A percentile compares a stretch with the other conserved stretches of the same genome.
Evolutionary conservation across 1,140 invertebrate genomes (phyloP).

Genomic region (Micrasema longulum): DNA sequence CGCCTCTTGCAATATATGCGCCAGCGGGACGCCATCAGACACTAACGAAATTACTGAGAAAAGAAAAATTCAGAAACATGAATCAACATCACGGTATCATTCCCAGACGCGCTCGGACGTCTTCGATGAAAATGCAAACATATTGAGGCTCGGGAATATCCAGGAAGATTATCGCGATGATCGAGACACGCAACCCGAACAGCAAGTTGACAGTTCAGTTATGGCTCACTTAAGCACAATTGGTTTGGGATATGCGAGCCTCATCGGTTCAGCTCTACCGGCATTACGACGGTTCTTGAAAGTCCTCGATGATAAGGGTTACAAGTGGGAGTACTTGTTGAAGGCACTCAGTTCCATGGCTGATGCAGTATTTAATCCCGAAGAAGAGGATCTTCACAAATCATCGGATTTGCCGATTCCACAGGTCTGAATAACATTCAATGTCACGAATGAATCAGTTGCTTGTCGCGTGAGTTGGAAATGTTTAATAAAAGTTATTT

Average conservation of each 20-base stretch:
- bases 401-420: neutral
- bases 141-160: neutral
- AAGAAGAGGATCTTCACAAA: slow-evolving; percentile 53
- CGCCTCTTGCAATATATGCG: slow-evolving; percentile 1
- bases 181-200: neutral
- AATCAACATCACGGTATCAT: neutral
- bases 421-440: neutral
- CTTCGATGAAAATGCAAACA: slow-evolving; percentile 16
- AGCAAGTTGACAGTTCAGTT: neutral
- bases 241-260: slow-evolving; percentile 62
- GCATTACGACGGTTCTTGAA: slow-evolving; percentile 15
- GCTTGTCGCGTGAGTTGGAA: neutral
- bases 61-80: slow-evolving; percentile 13
- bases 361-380: slow-evolving; percentile 65
- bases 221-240: slow-evolving; percentile 57
- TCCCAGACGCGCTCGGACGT: neutral
- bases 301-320: slow-evolving; percentile 59
- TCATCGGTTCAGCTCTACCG: slow-evolving; percentile 59
- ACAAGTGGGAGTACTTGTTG: slow-evolving; percentile 64
- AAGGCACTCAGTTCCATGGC: slow-evolving; percentile 62
- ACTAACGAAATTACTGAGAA: neutral
- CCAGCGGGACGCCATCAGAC: neutral
- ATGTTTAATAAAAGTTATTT: neutral
- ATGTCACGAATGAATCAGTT: neutral
- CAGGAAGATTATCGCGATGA: slow-evolving; percentile 4